phyloP scores from a whole-genome alignment of 1,140 invertebrate genomes.

The Camponotus floridanus region DNA sequence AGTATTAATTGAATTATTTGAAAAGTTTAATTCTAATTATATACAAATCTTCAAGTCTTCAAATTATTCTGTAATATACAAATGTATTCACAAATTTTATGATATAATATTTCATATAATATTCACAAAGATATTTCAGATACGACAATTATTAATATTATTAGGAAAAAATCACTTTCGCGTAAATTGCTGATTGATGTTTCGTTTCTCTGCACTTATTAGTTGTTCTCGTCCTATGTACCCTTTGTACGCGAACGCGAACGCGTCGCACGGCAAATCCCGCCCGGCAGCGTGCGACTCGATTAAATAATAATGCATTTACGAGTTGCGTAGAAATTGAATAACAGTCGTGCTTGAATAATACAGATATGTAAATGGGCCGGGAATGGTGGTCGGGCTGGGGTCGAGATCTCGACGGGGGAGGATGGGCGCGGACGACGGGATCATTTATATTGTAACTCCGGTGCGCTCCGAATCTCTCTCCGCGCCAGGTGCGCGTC shows the following conservation, averaged over 20 bases:
- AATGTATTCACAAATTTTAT: neutral
- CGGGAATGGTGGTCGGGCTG: constrained; percentile 55
- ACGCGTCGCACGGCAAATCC: constrained; percentile 57
- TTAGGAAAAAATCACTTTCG: neutral
- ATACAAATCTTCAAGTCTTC: neutral
- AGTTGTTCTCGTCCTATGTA: neutral
- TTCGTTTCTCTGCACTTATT: constrained; percentile 13
- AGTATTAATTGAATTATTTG: neutral
- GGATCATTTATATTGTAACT: constrained; percentile 81
- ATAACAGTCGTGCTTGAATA: constrained; percentile 85
- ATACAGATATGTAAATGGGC: constrained; percentile 85
- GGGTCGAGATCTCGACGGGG: constrained; percentile 44
- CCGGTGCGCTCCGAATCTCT: constrained; percentile 34
- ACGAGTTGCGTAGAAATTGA: constrained; percentile 84
- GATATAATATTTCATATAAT: no score
- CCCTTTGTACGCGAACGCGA: constrained; percentile 58
- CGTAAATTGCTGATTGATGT: constrained; percentile 7
- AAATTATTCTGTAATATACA: neutral
- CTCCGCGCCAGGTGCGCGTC: constrained; percentile 38
- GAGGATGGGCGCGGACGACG: constrained; percentile 32
- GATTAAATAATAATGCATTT: constrained; percentile 83
- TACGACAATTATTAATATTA: neutral
- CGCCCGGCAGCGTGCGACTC: constrained; percentile 49
- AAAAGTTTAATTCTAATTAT: neutral
- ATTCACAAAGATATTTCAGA: neutral